A percentile compares a stretch with the other conserved stretches of the same genome.
These are phyloP conservation scores for Dromius quadrimaculatus DNA, from an alignment of 2,888 invertebrate species.

Conservation along the genomic window DNA sequence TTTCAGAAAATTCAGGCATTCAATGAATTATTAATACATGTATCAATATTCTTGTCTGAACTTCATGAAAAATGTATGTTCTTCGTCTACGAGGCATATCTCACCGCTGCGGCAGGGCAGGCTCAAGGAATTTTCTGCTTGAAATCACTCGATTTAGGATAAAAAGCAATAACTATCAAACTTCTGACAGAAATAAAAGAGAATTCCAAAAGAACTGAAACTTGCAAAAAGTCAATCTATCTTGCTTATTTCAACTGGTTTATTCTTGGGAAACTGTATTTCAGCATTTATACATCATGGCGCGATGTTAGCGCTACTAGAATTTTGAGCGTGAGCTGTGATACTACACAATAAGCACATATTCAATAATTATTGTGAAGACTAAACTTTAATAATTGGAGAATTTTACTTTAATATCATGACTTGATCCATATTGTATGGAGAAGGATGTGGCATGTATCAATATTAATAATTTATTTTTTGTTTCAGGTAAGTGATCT, in stretches of 20 bases:
- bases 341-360: not conserved
- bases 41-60: too few relatives aligned
- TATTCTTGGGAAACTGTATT: constrained; percentile 44
- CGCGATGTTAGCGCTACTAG: not conserved
- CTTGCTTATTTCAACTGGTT: constrained; percentile 49
- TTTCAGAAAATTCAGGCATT: too few relatives aligned
- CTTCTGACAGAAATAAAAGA: constrained; percentile 50
- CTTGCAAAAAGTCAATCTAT: constrained; percentile 49
- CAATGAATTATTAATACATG: too few relatives aligned
- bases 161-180: constrained; percentile 53
- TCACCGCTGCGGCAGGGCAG: not conserved
- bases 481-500: constrained; percentile 19
- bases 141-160: constrained; percentile 47
- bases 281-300: constrained; percentile 21
- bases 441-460: too few relatives aligned
- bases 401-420: too few relatives aligned
- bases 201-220: constrained; percentile 46
- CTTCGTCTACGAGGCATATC: too few relatives aligned
- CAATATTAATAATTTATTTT: not conserved
- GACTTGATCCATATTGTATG: too few relatives aligned
- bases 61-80: too few relatives aligned
- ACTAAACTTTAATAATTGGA: too few relatives aligned
- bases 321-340: not conserved
- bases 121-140: constrained; percentile 47
- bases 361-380: too few relatives aligned